Evolutionary conservation across 2,797 vertebrate species (phyloP).

Genomic region (Pteronotus mesoamericanus): DNA sequence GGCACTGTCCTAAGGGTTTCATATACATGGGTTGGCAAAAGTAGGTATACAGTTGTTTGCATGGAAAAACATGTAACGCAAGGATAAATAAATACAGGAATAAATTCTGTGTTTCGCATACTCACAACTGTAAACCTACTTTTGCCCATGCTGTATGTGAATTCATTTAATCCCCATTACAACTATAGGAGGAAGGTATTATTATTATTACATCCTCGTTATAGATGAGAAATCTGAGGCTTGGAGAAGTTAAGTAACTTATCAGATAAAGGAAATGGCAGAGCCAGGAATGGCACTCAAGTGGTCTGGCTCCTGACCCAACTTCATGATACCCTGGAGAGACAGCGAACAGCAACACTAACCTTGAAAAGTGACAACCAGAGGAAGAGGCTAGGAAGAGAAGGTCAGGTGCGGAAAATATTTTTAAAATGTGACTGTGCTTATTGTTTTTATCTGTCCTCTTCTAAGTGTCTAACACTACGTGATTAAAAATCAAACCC

Average conservation of each 20-base stretch:
- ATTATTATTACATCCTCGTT: neutral
- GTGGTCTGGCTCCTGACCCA: neutral
- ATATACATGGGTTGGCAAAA: neutral
- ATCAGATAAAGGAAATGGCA: neutral
- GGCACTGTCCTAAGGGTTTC: neutral
- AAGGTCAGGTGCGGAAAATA: neutral
- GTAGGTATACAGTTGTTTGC: neutral
- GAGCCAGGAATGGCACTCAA: neutral
- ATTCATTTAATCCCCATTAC: neutral
- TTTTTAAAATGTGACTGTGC: neutral
- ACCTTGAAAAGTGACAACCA: neutral
- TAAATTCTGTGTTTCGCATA: neutral
- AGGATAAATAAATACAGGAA: neutral
- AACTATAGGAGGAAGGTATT: neutral
- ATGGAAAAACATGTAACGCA: neutral
- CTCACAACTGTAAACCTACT: neutral
- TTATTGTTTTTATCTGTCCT: neutral
- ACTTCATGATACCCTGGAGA: neutral
- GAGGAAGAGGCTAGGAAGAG: neutral
- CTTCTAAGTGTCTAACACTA: conserved; percentile 42
- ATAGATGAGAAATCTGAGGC: neutral
- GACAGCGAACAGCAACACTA: neutral
- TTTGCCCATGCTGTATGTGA: neutral
- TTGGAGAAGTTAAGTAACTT: neutral
- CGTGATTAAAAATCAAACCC: conserved; percentile 59